Evolutionary conservation across 2,797 vertebrate species (phyloP).

Genomic region (Pipistrellus kuhlii): DNA sequence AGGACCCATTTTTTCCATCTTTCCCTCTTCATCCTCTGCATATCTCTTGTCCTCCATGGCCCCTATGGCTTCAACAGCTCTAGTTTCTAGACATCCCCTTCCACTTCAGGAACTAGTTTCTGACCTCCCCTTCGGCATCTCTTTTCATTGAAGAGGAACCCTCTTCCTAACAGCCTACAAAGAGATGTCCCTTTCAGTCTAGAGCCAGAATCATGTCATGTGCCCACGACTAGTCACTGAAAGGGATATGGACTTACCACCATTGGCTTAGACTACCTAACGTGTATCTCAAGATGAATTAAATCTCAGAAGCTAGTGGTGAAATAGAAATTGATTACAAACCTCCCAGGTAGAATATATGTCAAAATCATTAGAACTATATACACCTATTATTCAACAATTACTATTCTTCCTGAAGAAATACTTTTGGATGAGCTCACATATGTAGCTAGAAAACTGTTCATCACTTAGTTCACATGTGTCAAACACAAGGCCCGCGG

Average conservation of each 20-base stretch:
- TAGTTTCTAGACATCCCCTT: neutral
- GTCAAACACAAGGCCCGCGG: too few relatives aligned
- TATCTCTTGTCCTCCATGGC: neutral
- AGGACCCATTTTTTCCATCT: neutral
- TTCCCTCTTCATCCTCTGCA: neutral
- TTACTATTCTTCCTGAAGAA: neutral
- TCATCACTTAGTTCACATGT: neutral
- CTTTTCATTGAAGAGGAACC: neutral
- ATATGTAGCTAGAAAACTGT: neutral
- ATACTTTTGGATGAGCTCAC: neutral
- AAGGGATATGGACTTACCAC: neutral
- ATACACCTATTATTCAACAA: neutral
- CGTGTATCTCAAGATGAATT: neutral
- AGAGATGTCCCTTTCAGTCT: neutral
- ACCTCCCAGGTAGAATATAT: neutral
- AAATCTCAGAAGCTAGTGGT: neutral
- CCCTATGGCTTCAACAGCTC: neutral
- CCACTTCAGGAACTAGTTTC: neutral
- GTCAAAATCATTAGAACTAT: neutral
- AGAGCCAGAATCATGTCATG: neutral
- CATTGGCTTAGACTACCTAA: neutral
- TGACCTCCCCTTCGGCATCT: neutral
- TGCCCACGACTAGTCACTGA: neutral
- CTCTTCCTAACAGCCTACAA: neutral
- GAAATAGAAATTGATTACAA: neutral